Conservation (phyloP, 1,140 invertebrate genomes). For the Araneus ventricosus region DNA sequence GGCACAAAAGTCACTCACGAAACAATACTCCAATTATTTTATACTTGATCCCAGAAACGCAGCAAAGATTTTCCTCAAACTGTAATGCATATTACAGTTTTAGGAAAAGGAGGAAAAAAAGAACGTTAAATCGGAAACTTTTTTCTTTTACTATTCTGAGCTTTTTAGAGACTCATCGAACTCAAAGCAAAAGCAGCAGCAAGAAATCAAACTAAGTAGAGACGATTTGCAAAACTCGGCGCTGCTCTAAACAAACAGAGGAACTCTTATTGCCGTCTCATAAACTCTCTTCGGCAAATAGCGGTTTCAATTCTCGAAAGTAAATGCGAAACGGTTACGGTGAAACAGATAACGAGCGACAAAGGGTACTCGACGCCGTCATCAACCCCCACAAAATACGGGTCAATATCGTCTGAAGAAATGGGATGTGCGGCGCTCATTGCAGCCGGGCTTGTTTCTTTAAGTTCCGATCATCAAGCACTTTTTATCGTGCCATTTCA, state of each 20-base stretch:
- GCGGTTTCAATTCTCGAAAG: background rate
- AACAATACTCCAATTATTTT: too few species aligned
- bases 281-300: constrained; percentile 27
- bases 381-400: background rate
- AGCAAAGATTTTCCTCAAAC: background rate
- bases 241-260: background rate
- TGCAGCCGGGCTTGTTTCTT: background rate
- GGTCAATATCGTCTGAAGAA: constrained; percentile 10
- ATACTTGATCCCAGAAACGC: background rate
- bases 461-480: background rate
- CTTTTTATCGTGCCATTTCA: background rate
- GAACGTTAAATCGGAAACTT: background rate
- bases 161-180: background rate
- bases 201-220: background rate
- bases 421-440: background rate
- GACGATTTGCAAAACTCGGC: constrained; percentile 33
- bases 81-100: background rate
- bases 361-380: constrained; percentile 1
- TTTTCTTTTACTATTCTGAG: background rate
- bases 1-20: too few species aligned
- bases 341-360: constrained; percentile 39
- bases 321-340: constrained; percentile 24
- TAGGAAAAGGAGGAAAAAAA: background rate
- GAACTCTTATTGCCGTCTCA: constrained; percentile 31
- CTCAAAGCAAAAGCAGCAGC: background rate